Evolutionary conservation across 1,140 invertebrate genomes (phyloP).

Genomic region (Tetramorium parvispinum): DNA sequence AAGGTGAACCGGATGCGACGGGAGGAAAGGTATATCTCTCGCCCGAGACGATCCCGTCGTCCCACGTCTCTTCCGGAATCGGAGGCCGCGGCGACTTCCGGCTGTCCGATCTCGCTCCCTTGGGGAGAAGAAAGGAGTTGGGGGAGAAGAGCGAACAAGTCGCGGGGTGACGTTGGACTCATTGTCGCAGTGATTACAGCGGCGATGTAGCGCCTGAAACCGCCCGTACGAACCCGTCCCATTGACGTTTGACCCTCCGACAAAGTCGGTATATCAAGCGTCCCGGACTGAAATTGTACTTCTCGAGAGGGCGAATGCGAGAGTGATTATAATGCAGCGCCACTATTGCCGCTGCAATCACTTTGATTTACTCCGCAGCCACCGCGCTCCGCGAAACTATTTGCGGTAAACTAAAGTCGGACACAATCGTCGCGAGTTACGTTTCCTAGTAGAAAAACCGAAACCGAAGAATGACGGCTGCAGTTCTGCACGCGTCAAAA

Average conservation of each 20-base stretch:
- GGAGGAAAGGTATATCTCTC: background rate
- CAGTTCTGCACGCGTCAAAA: background rate
- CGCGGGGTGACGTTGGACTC: background rate
- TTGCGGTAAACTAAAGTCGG: background rate
- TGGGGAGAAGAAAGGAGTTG: too few species aligned
- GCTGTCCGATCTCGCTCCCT: background rate
- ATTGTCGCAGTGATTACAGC: background rate
- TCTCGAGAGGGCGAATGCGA: background rate
- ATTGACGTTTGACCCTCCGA: background rate
- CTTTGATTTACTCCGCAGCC: background rate
- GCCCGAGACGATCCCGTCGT: background rate
- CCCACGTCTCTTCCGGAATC: too few species aligned
- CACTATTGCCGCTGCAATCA: background rate
- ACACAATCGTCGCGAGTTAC: background rate
- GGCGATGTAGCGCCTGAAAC: background rate
- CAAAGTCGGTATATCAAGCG: background rate
- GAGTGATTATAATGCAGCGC: background rate
- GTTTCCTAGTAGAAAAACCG: background rate
- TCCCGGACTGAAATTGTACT: background rate
- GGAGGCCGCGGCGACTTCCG: constrained; percentile 8
- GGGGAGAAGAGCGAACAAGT: background rate
- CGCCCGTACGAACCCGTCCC: too few species aligned
- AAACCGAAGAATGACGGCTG: background rate
- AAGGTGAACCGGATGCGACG: background rate
- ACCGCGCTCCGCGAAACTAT: background rate